A percentile compares a stretch with the other conserved stretches of the same genome.
phyloP scores from a whole-genome alignment of 2,888 invertebrate species.

The Argyra leucocephala region DNA sequence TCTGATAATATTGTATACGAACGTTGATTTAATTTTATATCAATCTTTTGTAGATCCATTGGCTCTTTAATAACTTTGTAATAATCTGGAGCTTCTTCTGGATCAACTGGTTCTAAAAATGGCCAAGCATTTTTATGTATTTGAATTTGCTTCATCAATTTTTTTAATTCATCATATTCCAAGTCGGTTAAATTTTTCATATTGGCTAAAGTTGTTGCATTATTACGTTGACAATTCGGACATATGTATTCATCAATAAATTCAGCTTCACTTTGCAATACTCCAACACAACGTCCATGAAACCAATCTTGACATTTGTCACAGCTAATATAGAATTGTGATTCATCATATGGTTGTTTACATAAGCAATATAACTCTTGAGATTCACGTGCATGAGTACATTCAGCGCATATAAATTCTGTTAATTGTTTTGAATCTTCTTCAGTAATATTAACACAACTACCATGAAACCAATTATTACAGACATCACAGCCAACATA shows the following conservation, averaged over 20 bases:
- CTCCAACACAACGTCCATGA: constrained; percentile 94
- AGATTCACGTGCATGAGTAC: constrained; percentile 73
- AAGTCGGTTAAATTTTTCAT: constrained; percentile 71
- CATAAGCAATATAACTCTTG: constrained; percentile 94
- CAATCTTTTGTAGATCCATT: constrained; percentile 91
- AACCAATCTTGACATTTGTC: constrained; percentile 99
- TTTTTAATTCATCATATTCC: constrained; percentile 74
- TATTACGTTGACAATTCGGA: constrained; percentile 87
- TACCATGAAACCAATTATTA: constrained; percentile 97
- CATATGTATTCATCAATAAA: constrained; percentile 93
- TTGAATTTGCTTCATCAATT: constrained; percentile 82
- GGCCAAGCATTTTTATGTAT: constrained; percentile 95
- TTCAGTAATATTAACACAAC: constrained; percentile 89
- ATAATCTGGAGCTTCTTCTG: constrained; percentile 92
- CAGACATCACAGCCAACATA: constrained; percentile 97
- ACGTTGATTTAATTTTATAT: constrained; percentile 72
- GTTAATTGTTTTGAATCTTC: constrained; percentile 82
- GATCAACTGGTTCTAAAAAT: constrained; percentile 94
- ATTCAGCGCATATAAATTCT: constrained; percentile 81
- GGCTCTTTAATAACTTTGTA: constrained; percentile 92
- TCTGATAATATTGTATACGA: constrained; percentile 81
- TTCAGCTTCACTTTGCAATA: constrained; percentile 85
- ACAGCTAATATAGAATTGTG: constrained; percentile 97
- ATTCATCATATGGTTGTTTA: constrained; percentile 92
- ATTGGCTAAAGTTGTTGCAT: constrained; percentile 79